phyloP scores from a whole-genome alignment of 64 coral and sea anemone genomes.

The Montipora cactus region DNA sequence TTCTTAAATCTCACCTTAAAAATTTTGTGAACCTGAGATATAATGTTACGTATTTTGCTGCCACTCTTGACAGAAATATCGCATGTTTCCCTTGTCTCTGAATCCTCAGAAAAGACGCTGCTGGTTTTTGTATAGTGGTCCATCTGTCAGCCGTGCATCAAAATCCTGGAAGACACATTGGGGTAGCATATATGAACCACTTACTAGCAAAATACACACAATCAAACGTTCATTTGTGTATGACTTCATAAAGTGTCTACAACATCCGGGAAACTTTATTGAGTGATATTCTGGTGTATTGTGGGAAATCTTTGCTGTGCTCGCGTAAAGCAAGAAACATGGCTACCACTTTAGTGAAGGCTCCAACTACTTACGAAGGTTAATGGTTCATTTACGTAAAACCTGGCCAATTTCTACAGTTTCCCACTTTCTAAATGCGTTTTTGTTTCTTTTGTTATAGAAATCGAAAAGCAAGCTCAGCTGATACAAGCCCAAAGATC shows the following conservation, averaged over 20 bases:
- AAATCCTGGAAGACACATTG: too few relatives aligned
- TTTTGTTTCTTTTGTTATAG: background rate
- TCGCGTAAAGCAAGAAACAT: conserved; percentile 28
- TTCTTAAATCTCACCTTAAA: conserved; percentile 52
- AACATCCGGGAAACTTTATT: background rate
- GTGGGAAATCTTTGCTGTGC: conserved; percentile 16
- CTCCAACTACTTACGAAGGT: conserved; percentile 74
- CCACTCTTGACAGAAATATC: conserved; percentile 85
- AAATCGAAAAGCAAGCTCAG: conserved; percentile 74
- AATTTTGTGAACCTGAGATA: conserved; percentile 66
- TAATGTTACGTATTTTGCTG: conserved; percentile 76
- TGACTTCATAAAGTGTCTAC: background rate
- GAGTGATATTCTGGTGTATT: background rate
- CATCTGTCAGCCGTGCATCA: conserved; percentile 16
- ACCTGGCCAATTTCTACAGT: background rate
- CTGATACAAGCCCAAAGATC: conserved; percentile 69
- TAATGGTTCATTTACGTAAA: background rate
- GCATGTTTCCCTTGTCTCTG: conserved; percentile 40
- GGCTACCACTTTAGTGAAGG: conserved; percentile 66
- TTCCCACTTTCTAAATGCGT: background rate
- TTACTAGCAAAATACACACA: background rate
- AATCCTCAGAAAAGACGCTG: background rate
- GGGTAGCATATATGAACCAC: too few relatives aligned
- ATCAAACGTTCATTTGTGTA: background rate
- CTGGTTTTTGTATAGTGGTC: conserved; percentile 70